phyloP scores from a whole-genome alignment of 2,113 vertebrate species.

The Dolichotis patagonum region DNA sequence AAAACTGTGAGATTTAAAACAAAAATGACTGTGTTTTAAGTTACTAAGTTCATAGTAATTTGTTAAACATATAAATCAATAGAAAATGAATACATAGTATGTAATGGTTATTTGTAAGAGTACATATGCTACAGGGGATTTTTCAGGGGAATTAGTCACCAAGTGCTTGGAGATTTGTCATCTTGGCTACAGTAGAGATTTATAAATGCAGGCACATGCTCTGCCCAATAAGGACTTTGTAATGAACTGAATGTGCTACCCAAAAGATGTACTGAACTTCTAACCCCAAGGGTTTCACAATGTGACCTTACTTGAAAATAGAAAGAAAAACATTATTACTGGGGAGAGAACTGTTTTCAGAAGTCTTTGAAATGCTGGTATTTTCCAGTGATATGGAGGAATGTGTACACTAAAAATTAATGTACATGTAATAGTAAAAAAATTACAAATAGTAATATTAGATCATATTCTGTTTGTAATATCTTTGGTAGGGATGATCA shows the following conservation, averaged over 20 bases:
- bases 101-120: background rate
- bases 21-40: background rate
- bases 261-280: background rate
- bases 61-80: background rate
- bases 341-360: background rate
- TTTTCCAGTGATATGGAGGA: background rate
- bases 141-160: background rate
- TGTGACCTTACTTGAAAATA: background rate
- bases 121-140: background rate
- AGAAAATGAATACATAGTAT: slow-evolving; percentile 6
- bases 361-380: slow-evolving; percentile 16
- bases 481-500: background rate
- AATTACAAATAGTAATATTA: background rate
- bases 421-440: background rate
- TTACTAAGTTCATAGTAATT: background rate
- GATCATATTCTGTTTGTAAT: background rate
- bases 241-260: background rate
- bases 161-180: background rate
- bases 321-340: background rate
- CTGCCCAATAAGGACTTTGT: background rate
- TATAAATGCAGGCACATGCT: background rate
- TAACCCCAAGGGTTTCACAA: background rate
- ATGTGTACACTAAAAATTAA: background rate
- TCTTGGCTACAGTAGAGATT: background rate
- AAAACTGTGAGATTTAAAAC: background rate